These are phyloP conservation scores for Pluvialis apricaria DNA, from an alignment of 2,113 vertebrate genomes.

Conservation along the genomic window DNA sequence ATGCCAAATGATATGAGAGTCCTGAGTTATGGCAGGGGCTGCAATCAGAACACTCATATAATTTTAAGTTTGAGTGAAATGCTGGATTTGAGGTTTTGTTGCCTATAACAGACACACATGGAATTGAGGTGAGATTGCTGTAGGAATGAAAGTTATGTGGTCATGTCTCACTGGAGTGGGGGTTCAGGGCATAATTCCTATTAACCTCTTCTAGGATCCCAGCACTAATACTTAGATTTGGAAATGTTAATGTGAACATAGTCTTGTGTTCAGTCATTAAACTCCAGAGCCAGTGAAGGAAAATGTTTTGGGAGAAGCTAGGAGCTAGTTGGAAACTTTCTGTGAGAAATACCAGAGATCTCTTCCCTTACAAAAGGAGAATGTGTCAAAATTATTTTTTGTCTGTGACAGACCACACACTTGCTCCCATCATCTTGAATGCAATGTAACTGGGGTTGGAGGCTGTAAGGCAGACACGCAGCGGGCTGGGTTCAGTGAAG, in stretches of 20 bases:
- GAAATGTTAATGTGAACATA: not conserved
- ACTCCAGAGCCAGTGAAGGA: not conserved
- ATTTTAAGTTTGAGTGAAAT: not conserved
- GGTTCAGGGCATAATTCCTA: not conserved
- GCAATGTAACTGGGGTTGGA: not conserved
- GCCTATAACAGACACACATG: not conserved
- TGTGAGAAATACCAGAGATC: not conserved
- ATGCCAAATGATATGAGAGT: accelerated
- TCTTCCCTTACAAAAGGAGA: not conserved
- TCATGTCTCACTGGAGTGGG: not conserved
- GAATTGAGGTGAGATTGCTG: not conserved
- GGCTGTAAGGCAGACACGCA: not conserved
- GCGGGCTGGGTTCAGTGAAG: accelerated
- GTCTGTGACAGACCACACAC: not conserved
- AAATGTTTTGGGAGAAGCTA: not conserved
- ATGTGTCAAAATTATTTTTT: not conserved
- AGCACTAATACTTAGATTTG: not conserved
- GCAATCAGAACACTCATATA: not conserved
- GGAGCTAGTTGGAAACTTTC: not conserved
- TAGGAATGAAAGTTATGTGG: not conserved
- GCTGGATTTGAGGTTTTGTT: not conserved
- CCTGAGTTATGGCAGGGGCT: not conserved
- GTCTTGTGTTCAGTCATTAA: accelerated
- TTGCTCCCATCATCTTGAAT: not conserved
- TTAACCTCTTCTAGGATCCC: not conserved